Evolutionary conservation across 2,113 vertebrate species (phyloP), one percentile per base, ranked within the genome.

Genomic region (Porphyrio hochstetteri): DNA sequence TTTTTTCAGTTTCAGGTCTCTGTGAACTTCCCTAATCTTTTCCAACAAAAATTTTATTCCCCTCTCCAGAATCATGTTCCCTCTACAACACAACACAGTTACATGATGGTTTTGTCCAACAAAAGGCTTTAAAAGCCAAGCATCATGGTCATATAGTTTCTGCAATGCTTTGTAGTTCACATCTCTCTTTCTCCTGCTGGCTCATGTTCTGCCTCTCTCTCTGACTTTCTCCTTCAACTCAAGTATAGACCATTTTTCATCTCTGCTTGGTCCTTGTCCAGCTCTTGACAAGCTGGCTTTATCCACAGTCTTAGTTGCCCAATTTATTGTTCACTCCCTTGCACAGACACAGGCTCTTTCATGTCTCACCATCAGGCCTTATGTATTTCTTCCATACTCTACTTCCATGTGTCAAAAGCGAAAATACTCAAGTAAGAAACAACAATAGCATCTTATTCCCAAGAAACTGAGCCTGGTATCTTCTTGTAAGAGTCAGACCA

Each of bases 1-100:
- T 48, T 69, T 95, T 80, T 92, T 81, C 55, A 81, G 64, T 81
- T 77, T 92, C 75, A 94, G 63, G 55, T 90, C 64, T 91, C 87
- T 70, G 10, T 67, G 52, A 82, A 90, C 50, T 69, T 31, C 44
- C 25, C 31, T 2, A 5, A 36, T 57, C 24, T 76, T 87, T 67
- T 88, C 68, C 63, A 96, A 67, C 17, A 69, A 77, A 80, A 77
- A 42, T 71, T 75, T 87, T 80, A 28, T 53, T 85, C 81, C 38
- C 46, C 63, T 80, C 59, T 67, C 74, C 79, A 90, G 50, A 70
- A 59, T 56, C 19, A 4, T 13, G 25, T 55, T 94, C 36, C 4
- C 60, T 64, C 35, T 74, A 6, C 46, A 94, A 68, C 23, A 55
- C 0, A 4, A 84, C 35, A 82, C 36, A 69, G 76, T 61, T 74